Conservation (phyloP, 2,797 vertebrate species). For the Huso huso region DNA sequence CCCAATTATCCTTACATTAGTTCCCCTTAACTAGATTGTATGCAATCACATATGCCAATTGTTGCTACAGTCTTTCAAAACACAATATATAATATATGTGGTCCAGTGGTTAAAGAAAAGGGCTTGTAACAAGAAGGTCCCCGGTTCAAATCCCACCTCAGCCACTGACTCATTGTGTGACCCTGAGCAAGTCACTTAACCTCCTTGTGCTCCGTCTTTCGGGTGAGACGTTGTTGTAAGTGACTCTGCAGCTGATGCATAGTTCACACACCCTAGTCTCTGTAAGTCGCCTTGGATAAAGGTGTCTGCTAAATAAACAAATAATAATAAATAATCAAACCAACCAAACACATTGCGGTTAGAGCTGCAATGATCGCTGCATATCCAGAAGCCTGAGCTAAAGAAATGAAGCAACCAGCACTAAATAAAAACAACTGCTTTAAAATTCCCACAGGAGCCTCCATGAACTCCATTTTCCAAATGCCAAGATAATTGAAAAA, state of each 20-base stretch:
- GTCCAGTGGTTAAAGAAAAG: too few species aligned
- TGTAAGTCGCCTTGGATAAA: too few species aligned
- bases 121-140: too few species aligned
- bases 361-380: background rate
- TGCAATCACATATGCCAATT: background rate
- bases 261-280: too few species aligned
- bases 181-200: too few species aligned
- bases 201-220: too few species aligned
- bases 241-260: too few species aligned
- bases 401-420: constrained; percentile 35
- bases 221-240: too few species aligned
- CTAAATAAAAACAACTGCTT: constrained; percentile 42
- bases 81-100: background rate
- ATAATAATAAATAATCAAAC: background rate
- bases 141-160: too few species aligned
- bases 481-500: constrained; percentile 37
- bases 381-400: constrained; percentile 15
- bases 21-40: background rate
- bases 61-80: background rate
- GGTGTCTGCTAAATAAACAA: too few species aligned
- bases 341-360: background rate
- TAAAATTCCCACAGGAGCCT: constrained; percentile 24
- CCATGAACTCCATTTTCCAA: constrained; percentile 23
- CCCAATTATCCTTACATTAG: background rate
- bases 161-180: too few species aligned